Conservation (phyloP, 2,797 vertebrate genomes). For the Thunnus albacares region DNA sequence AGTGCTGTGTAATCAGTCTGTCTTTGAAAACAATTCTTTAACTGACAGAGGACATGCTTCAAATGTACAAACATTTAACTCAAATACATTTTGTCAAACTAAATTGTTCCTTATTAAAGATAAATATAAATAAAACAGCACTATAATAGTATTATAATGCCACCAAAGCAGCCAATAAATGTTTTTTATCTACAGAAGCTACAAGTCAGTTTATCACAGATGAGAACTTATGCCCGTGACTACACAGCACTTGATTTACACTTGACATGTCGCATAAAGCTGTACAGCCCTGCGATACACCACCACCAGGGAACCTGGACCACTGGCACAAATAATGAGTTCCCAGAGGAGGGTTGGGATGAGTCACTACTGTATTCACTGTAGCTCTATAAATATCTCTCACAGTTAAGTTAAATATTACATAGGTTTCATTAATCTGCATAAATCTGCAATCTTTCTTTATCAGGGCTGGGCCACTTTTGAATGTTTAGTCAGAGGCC, state of each 20-base stretch:
- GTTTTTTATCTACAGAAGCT: background rate
- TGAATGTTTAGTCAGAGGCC: background rate
- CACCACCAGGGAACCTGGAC: background rate
- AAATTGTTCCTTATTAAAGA: background rate
- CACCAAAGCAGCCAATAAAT: background rate
- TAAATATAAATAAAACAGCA: background rate
- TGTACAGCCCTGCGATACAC: background rate
- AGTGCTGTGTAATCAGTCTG: too few species aligned
- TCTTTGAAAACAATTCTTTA: too few species aligned
- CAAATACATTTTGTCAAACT: background rate
- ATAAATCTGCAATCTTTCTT: too few species aligned
- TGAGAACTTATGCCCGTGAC: background rate
- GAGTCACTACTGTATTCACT: constrained; percentile 1
- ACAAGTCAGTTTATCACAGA: background rate
- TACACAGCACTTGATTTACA: background rate
- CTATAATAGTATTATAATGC: background rate
- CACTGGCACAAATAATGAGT: background rate
- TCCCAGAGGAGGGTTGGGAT: background rate
- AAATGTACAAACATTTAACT: background rate
- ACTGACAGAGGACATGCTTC: too few species aligned
- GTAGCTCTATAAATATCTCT: background rate
- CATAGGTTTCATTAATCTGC: too few species aligned
- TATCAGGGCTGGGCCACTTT: background rate
- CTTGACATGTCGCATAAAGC: background rate
- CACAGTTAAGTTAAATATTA: background rate